Conservation (phyloP, 2,113 vertebrate species). For the Calypte anna region DNA sequence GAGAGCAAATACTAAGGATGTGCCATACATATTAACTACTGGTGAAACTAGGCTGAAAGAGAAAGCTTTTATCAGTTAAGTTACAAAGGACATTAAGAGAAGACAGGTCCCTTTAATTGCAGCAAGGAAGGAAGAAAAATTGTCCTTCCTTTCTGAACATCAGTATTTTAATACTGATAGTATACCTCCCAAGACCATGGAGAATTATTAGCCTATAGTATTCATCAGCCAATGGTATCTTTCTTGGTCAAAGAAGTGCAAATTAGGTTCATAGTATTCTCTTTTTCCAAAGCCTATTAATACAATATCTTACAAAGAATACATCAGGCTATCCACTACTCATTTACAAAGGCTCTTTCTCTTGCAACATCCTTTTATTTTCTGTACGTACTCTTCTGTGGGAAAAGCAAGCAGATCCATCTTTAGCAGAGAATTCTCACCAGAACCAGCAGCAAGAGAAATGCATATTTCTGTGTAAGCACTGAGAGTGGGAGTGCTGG, state of each 20-base stretch:
- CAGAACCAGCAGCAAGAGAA: neutral
- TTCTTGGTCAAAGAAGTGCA: neutral
- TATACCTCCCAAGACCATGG: neutral
- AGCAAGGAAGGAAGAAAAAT: neutral
- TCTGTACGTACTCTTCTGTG: neutral
- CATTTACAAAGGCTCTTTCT: neutral
- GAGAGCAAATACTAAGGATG: neutral
- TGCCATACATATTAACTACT: slow-evolving; percentile 12
- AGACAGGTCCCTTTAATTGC: neutral
- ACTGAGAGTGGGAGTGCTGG: accelerated
- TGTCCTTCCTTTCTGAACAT: neutral
- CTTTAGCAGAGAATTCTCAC: neutral
- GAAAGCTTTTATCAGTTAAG: neutral
- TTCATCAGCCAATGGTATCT: neutral
- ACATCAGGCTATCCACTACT: neutral
- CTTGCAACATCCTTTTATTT: neutral
- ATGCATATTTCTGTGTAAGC: neutral
- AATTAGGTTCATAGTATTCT: neutral
- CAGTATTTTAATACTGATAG: neutral
- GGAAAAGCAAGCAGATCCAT: neutral
- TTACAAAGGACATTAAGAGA: neutral
- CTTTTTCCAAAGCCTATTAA: neutral
- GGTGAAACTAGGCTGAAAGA: neutral
- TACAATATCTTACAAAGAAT: neutral
- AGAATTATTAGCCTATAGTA: neutral